Conservation (phyloP, 2,797 vertebrate species). For the Melanotaenia trifasciata region DNA sequence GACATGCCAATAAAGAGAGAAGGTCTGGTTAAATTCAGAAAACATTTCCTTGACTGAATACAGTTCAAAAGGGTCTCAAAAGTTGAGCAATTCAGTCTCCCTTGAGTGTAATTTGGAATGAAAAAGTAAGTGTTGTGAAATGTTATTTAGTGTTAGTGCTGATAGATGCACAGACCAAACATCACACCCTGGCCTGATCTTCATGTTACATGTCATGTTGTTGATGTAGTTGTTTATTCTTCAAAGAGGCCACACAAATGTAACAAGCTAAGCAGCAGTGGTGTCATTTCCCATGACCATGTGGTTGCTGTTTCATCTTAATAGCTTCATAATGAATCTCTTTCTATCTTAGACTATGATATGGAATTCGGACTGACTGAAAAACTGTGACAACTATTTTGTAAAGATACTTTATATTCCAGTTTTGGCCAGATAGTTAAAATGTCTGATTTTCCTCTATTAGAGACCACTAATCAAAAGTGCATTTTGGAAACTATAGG, state of each 20-base stretch:
- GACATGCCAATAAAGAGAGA: slow-evolving; percentile 46
- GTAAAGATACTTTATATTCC: slow-evolving; percentile 20
- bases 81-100: slow-evolving; percentile 18
- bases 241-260: slow-evolving; percentile 47
- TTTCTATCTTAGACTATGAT: background rate
- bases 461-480: background rate
- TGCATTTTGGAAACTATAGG: slow-evolving; percentile 14
- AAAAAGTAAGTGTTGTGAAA: slow-evolving; percentile 1
- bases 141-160: slow-evolving; percentile 3
- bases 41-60: slow-evolving; percentile 39
- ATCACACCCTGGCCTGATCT: slow-evolving; percentile 8
- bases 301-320: slow-evolving; percentile 28
- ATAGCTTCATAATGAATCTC: background rate
- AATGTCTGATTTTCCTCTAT: background rate
- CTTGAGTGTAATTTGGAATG: slow-evolving; percentile 24
- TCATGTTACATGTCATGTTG: slow-evolving; percentile 18
- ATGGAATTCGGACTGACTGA: background rate
- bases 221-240: slow-evolving; percentile 36
- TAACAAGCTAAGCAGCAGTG: slow-evolving; percentile 34
- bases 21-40: slow-evolving; percentile 42
- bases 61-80: slow-evolving; percentile 32
- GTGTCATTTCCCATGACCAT: slow-evolving; percentile 42
- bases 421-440: slow-evolving; percentile 4
- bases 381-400: slow-evolving; percentile 4
- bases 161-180: slow-evolving; percentile 24